Conservation (phyloP, 1,140 invertebrate species). For the Ephestia elutella region DNA sequence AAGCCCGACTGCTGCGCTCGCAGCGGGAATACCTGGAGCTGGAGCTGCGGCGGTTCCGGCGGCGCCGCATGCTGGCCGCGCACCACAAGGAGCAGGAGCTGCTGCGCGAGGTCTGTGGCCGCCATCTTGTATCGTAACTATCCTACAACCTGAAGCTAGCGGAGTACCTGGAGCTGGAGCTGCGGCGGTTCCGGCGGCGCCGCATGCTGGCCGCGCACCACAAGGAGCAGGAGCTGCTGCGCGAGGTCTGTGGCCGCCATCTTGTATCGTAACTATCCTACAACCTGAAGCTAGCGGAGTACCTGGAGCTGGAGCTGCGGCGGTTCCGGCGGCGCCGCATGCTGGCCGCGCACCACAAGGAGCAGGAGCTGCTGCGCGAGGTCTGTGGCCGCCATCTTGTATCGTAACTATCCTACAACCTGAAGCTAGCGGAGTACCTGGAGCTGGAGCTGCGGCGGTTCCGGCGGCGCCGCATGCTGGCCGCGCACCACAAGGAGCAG, state of each 20-base stretch:
- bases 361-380: slow-evolving; percentile 93
- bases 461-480: slow-evolving; percentile 90
- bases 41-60: slow-evolving; percentile 93
- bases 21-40: slow-evolving; percentile 94
- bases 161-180: slow-evolving; percentile 94
- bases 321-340: slow-evolving; percentile 94
- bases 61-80: slow-evolving; percentile 90
- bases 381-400: slow-evolving; percentile 71
- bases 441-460: slow-evolving; percentile 95
- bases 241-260: slow-evolving; percentile 80
- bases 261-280: slow-evolving; percentile 57
- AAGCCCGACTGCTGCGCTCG: slow-evolving; percentile 87
- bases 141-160: slow-evolving; percentile 87
- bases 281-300: slow-evolving; percentile 92
- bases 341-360: slow-evolving; percentile 88
- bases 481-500: slow-evolving; percentile 92
- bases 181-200: slow-evolving; percentile 93
- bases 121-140: slow-evolving; percentile 1
- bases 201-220: slow-evolving; percentile 90
- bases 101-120: slow-evolving; percentile 83
- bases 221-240: slow-evolving; percentile 91
- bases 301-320: slow-evolving; percentile 93
- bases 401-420: slow-evolving; percentile 74
- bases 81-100: slow-evolving; percentile 95
- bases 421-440: slow-evolving; percentile 93